These are phyloP conservation scores for Nebria ingens DNA, from an alignment of 1,140 invertebrate species.

Conservation along the genomic window DNA sequence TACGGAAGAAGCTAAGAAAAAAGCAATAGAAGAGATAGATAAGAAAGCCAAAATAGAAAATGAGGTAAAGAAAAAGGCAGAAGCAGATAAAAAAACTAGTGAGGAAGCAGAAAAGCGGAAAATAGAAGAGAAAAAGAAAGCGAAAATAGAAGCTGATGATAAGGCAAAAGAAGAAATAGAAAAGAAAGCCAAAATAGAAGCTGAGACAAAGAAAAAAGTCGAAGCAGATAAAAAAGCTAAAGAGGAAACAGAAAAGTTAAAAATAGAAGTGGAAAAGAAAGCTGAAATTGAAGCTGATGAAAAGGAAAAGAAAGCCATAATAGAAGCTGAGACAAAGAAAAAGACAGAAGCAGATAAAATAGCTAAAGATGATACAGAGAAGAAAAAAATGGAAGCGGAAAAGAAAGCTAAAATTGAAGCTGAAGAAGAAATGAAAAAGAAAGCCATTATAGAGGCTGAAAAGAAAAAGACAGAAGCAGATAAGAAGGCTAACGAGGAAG, in stretches of 20 bases:
- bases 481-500: no score
- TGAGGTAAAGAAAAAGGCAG: slow-evolving; percentile 16
- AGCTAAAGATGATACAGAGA: slow-evolving; percentile 17
- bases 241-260: slow-evolving; percentile 21
- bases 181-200: slow-evolving; percentile 19
- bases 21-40: slow-evolving; percentile 19
- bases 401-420: slow-evolving; percentile 14
- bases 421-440: no score
- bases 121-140: slow-evolving; percentile 19
- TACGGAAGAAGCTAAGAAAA: slow-evolving; percentile 22
- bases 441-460: slow-evolving; percentile 17
- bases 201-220: no score
- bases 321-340: slow-evolving; percentile 16
- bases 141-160: slow-evolving; percentile 18
- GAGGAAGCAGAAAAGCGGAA: slow-evolving; percentile 22
- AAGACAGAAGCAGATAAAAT: slow-evolving; percentile 16
- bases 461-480: slow-evolving; percentile 19
- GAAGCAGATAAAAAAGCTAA: no score
- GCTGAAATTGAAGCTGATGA: slow-evolving; percentile 21
- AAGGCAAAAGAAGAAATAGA: slow-evolving; percentile 18
- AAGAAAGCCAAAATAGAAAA: slow-evolving; percentile 17
- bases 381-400: slow-evolving; percentile 16
- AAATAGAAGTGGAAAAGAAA: slow-evolving; percentile 22
- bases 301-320: slow-evolving; percentile 16
- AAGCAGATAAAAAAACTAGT: slow-evolving; percentile 20